A percentile compares a stretch with the other conserved stretches of the same genome.
These are phyloP conservation scores for Anhinga anhinga DNA, from an alignment of 2,113 vertebrate genomes.

Conservation along the genomic window DNA sequence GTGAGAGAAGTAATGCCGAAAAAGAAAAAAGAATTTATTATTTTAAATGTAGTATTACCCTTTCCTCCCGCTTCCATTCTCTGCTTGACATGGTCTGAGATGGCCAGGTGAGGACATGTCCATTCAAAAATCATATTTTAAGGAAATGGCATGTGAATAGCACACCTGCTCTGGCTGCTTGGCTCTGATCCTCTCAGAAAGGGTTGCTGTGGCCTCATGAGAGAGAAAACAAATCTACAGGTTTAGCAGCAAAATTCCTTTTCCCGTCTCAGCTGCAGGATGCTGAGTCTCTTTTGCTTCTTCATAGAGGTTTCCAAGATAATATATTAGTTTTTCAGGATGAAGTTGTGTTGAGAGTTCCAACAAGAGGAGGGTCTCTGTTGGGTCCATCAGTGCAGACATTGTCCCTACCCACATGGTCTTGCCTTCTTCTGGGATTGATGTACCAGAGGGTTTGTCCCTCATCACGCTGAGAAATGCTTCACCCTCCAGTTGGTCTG, in stretches of 20 bases:
- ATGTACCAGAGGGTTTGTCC: background rate
- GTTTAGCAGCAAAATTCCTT: background rate
- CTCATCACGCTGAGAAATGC: background rate
- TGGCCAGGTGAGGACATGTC: background rate
- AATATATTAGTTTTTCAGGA: background rate
- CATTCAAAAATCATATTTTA: background rate
- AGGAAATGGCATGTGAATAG: background rate
- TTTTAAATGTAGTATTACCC: background rate
- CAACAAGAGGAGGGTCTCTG: background rate
- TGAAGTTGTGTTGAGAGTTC: background rate
- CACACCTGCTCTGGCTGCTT: background rate
- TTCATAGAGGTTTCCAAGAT: background rate
- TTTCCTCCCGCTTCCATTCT: background rate
- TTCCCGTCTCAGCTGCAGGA: background rate
- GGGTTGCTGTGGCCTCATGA: background rate
- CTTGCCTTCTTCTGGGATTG: background rate
- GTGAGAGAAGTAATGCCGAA: background rate
- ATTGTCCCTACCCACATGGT: rapidly evolving
- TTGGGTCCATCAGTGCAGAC: background rate
- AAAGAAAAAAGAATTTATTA: background rate
- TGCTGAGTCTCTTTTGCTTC: rapidly evolving
- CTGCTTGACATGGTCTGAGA: background rate
- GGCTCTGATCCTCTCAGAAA: background rate
- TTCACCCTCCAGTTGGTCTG: background rate
- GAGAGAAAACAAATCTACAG: background rate